Base-by-base conservation (phyloP, 1,140 invertebrate species). In the Anastrepha ludens region DNA sequence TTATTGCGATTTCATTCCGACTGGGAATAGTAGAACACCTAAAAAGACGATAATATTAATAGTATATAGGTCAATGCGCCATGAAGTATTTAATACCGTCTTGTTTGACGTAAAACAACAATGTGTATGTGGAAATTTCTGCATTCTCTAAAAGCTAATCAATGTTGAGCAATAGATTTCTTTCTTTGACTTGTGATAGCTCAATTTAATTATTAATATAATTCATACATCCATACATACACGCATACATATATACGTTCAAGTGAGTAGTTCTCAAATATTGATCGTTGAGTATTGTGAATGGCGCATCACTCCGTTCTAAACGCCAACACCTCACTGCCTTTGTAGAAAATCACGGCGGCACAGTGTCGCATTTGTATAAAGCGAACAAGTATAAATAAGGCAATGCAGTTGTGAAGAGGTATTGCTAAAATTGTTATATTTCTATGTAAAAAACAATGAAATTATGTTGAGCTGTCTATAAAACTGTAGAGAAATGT, bases 11-110 rank as follows among this genome's bases (percentile, higher is more conserved):
- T 7, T 64, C n/a, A 20, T 64, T 64, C 62, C 62, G 20, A 20
- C 2, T 64, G 62, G 62, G 62, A 64, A 64, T 20, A 13, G 3
- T n/a, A 64, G 62, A 64, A 8, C n/a, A 64, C 20, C 20, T 5
- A 67, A 29, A 39, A 29, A 67, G 8, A 67, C 29, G 20, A 67
- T 11, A 9, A 29, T 29, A 29, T 29, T 29, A 29, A 29, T 29
- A 29, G n/a, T 29, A 67, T 67, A 67, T 67, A 67, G 65, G 65
- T 67, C 65, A 67, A 67, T 67, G 29, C 39, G 39, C 65, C 13
- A 67, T 67, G 29, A 67, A 67, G 65, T 67, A 67, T 41, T 67
- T 58, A 58, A 67, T 39, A 39, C 55, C 13, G 13, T 9, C 29
- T 29, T 0, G 29, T 8, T 39, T 67, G 65, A 67, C 65, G 65